Evolutionary conservation across 2,888 invertebrate genomes (phyloP).

Genomic region (Hoplodrina blanda): DNA sequence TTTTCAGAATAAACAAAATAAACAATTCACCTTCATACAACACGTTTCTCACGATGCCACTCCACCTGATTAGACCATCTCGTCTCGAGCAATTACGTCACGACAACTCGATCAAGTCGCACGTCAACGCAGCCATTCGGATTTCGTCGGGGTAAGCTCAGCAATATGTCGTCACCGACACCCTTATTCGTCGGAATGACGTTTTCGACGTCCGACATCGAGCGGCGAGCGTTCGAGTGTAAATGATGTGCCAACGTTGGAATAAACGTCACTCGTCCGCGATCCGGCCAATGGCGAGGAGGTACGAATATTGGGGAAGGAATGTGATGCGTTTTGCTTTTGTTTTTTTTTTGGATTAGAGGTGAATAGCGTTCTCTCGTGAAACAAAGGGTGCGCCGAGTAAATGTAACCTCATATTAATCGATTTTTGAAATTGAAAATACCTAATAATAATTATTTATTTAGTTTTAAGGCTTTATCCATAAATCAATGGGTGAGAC

Average conservation of each 20-base stretch:
- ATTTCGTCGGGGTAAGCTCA: constrained; percentile 61
- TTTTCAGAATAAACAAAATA: not conserved
- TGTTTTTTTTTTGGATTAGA: not conserved
- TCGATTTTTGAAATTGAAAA: no score
- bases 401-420: no score
- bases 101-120: constrained; percentile 64
- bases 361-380: not conserved
- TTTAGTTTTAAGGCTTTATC: no score
- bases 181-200: constrained; percentile 65
- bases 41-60: constrained; percentile 3
- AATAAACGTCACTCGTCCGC: constrained; percentile 64
- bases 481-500: no score
- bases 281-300: constrained; percentile 52
- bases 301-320: constrained; percentile 38
- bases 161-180: constrained; percentile 62
- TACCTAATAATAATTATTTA: no score
- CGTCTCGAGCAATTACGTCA: constrained; percentile 66
- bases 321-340: not conserved
- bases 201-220: constrained; percentile 59
- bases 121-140: constrained; percentile 63
- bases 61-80: constrained; percentile 33
- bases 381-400: no score
- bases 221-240: constrained; percentile 67
- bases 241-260: constrained; percentile 71
- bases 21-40: not conserved